Percentiles rank a stretch among this genome's conserved stretches.
Conservation (phyloP, 2,888 invertebrate genomes). For the Choreutis nemorana region DNA sequence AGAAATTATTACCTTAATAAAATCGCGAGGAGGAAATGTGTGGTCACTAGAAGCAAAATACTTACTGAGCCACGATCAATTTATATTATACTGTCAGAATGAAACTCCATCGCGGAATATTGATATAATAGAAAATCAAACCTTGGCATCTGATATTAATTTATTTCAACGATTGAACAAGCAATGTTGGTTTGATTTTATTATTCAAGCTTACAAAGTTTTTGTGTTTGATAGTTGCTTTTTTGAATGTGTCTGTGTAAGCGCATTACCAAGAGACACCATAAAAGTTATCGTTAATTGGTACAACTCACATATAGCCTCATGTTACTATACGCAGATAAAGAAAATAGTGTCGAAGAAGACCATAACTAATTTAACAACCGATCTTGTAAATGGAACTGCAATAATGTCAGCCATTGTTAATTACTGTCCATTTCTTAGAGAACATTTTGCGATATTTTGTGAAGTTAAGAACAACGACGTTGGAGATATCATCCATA, state of each 20-base stretch:
- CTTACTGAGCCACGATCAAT: slow-evolving; percentile 46
- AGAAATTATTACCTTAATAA: slow-evolving; percentile 38
- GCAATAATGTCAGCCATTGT: slow-evolving; percentile 62
- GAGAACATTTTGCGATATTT: slow-evolving; percentile 42
- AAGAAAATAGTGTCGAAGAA: slow-evolving; percentile 24
- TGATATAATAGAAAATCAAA: slow-evolving; percentile 31
- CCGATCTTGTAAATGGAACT: slow-evolving; percentile 62
- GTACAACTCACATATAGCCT: too few species aligned
- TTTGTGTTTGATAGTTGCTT: slow-evolving; percentile 59
- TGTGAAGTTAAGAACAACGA: slow-evolving; percentile 44
- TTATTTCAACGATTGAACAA: slow-evolving; percentile 43
- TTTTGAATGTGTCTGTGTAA: slow-evolving; percentile 48
- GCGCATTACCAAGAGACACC: slow-evolving; percentile 31
- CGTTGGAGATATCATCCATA: slow-evolving; percentile 55
- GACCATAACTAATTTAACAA: slow-evolving; percentile 47
- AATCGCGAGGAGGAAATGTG: slow-evolving; percentile 38
- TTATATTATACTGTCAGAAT: slow-evolving; percentile 32
- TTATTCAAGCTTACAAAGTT: slow-evolving; percentile 69
- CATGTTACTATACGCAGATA: too few species aligned
- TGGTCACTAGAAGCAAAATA: slow-evolving; percentile 39
- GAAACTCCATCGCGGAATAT: slow-evolving; percentile 33
- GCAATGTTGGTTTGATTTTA: slow-evolving; percentile 69
- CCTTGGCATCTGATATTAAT: slow-evolving; percentile 25
- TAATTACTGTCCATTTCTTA: slow-evolving; percentile 67
- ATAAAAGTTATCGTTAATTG: slow-evolving; percentile 38